Evolutionary conservation across 2,113 vertebrate species (phyloP).

Genomic region (Tupaia tana): DNA sequence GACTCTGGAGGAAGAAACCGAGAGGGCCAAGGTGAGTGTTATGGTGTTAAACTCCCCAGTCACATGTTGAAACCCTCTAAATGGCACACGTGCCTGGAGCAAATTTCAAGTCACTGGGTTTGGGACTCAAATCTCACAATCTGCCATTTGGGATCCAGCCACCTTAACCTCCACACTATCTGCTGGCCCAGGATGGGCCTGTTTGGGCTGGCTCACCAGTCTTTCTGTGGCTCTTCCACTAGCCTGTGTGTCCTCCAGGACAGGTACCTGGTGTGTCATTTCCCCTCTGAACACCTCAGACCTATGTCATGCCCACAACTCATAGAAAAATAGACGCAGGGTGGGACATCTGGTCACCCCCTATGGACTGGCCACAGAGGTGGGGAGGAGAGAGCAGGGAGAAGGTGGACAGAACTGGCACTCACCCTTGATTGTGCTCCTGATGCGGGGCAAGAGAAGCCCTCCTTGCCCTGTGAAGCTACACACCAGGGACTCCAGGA

Average conservation of each 20-base stretch:
- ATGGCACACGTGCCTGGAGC: too few relatives aligned
- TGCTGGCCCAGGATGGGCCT: too few relatives aligned
- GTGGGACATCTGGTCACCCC: not conserved
- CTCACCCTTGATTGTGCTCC: not conserved
- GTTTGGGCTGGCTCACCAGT: too few relatives aligned
- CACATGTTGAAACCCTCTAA: not conserved
- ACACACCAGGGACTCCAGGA: not conserved
- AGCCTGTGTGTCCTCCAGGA: too few relatives aligned
- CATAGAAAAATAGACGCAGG: not conserved
- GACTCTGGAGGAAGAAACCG: not conserved
- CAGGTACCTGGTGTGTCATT: too few relatives aligned
- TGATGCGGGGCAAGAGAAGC: accelerated
- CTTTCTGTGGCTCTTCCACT: too few relatives aligned
- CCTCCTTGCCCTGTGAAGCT: not conserved
- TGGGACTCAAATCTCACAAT: too few relatives aligned
- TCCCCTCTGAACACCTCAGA: too few relatives aligned
- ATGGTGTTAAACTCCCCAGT: not conserved
- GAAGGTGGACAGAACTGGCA: not conserved
- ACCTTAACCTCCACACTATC: too few relatives aligned
- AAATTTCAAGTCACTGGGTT: too few relatives aligned
- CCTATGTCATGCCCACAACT: too few relatives aligned
- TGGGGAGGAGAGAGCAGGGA: not conserved
- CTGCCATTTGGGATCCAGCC: too few relatives aligned
- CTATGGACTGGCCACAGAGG: not conserved
- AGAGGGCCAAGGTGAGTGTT: not conserved